Evolutionary conservation across 92 coral and sea anemone genomes (phyloP).

Genomic region (Blastomussa wellsi): DNA sequence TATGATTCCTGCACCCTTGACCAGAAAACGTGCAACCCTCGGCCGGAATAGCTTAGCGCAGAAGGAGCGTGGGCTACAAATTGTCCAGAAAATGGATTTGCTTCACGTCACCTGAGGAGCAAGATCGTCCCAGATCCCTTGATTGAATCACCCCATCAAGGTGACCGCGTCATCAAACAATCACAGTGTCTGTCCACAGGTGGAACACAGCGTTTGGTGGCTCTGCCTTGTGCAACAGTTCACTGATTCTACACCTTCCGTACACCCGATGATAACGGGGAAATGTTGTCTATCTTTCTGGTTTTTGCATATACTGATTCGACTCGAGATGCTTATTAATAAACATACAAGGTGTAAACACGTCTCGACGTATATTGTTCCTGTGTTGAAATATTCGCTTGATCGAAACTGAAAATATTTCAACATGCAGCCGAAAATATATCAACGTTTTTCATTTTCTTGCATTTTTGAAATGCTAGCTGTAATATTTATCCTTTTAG

Average conservation of each 20-base stretch:
- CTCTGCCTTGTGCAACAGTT: constrained; percentile 10
- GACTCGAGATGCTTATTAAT: constrained; percentile 18
- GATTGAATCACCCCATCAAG: constrained; percentile 15
- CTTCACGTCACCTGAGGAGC: constrained; percentile 11
- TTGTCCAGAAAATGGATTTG: constrained; percentile 13
- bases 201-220: constrained; percentile 18
- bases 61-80: constrained; percentile 23
- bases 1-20: constrained; percentile 26
- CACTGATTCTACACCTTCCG: constrained; percentile 25
- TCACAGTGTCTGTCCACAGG: constrained; percentile 27
- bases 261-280: constrained; percentile 20
- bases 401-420: neutral
- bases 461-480: neutral
- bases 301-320: constrained; percentile 15
- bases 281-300: constrained; percentile 27
- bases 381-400: neutral
- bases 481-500: neutral
- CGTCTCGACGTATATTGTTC: neutral
- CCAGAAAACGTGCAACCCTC: no score
- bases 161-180: constrained; percentile 35
- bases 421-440: neutral
- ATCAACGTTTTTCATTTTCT: neutral
- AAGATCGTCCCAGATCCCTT: constrained; percentile 20
- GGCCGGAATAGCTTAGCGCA: constrained; percentile 13
- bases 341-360: neutral